phyloP scores from a whole-genome alignment of 2,888 invertebrate species.

The Stegophylla sp. region DNA sequence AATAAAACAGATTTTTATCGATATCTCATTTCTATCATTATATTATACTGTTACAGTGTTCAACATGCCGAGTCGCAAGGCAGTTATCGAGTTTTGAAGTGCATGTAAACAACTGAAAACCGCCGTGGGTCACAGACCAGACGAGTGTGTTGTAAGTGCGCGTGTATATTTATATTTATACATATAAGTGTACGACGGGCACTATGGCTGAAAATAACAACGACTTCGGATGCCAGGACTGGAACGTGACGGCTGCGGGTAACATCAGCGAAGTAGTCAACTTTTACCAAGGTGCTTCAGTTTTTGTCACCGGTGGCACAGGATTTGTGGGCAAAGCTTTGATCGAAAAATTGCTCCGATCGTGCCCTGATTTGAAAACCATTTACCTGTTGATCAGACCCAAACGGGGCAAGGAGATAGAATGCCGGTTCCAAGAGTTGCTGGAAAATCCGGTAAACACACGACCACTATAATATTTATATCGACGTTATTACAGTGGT shows the following conservation, averaged over 20 bases:
- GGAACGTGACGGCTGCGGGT: slow-evolving; percentile 29
- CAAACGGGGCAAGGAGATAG: slow-evolving; percentile 62
- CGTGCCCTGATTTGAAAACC: slow-evolving; percentile 78
- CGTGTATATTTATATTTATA: no score
- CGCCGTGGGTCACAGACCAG: no score
- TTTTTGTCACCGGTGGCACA: slow-evolving; percentile 73
- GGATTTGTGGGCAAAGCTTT: slow-evolving; percentile 95
- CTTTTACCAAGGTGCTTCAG: slow-evolving; percentile 69
- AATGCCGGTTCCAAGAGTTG: slow-evolving; percentile 62
- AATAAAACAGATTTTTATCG: no score
- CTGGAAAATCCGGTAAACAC: slow-evolving; percentile 62
- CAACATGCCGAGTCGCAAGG: not conserved
- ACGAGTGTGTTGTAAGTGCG: no score
- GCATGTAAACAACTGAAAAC: no score
- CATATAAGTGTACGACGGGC: no score
- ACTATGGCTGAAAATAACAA: slow-evolving; percentile 44
- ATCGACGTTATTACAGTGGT: no score
- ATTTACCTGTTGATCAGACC: slow-evolving; percentile 84
- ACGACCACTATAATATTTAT: no score
- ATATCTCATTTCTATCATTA: no score
- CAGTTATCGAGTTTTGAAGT: not conserved
- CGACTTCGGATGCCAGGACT: slow-evolving; percentile 31
- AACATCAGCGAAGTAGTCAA: slow-evolving; percentile 63
- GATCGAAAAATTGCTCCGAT: slow-evolving; percentile 87
- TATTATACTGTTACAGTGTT: not conserved